Base-by-base conservation (phyloP, 2,113 vertebrate species). In the Solea solea region DNA sequence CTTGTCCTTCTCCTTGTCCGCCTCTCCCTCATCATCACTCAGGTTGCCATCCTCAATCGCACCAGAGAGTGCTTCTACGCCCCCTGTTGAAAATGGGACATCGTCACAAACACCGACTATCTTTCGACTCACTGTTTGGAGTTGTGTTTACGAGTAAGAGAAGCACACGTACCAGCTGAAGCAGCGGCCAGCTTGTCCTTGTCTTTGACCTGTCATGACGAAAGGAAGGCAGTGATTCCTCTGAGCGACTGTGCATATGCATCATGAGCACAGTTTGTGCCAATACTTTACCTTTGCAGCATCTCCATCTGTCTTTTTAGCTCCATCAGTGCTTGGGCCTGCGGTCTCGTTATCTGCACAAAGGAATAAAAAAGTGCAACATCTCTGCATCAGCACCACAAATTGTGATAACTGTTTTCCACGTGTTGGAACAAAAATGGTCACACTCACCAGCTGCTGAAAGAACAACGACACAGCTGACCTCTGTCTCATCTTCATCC, bases 21-120 rank as follows among this genome's bases (percentile, higher is more conserved):
- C 82, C 25, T 89, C 88, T 67, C 80, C 72, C 66, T 90, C 90
- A 25, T 89, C 88, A 34, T 89, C 85, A 5, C 86, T 90, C 55
- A 89, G 57, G 50, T 86, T 53, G 41, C 82, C 88, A 0, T 84
- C 75, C 6, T 77, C 83, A 0, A 6, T 15, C 2, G 6, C 14
- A 3, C 54, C 9, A 3, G 2, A 10, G 14, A 53, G 53, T 0
- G 51, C 2, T 42, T 64, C 55, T 10, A 51, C 61, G 58, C 53
- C 64, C 7, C 11, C 82, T 54, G 67, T 49, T 64, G 74, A 42
- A 65, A 40, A 76, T 5, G 15, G 73, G 39, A 13, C 42, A 8
- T 15, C 39, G 61, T 75, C 39, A 76, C 42, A 54, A 45, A 54
- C 25, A 39, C 48, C 1, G 2, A 11, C 0, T 11, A 9, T 13